These are phyloP conservation scores for Ammodytes marinus DNA, from an alignment of 2,113 vertebrate genomes.

Conservation along the genomic window DNA sequence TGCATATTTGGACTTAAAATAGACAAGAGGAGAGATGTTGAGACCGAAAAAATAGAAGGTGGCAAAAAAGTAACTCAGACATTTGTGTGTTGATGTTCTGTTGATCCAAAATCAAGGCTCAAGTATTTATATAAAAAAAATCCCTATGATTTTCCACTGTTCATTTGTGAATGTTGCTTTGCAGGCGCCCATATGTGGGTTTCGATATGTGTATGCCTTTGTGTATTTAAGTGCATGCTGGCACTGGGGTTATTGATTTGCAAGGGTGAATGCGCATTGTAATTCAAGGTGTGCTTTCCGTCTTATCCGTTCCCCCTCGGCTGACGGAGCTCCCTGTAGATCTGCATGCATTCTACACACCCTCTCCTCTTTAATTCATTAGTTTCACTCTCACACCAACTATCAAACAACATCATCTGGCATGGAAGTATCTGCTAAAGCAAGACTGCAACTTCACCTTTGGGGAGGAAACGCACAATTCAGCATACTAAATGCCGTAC, in stretches of 20 bases:
- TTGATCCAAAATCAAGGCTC: neutral
- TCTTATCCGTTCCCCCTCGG: constrained; percentile 58
- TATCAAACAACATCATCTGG: constrained; percentile 69
- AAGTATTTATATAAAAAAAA: constrained; percentile 16
- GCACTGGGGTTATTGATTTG: constrained; percentile 71
- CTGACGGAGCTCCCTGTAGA: constrained; percentile 59
- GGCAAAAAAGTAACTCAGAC: constrained; percentile 11
- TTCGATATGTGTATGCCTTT: constrained; percentile 15
- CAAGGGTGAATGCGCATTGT: constrained; percentile 61
- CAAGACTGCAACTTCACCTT: constrained; percentile 65
- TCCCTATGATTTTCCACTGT: constrained; percentile 18
- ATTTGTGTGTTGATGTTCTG: constrained; percentile 30
- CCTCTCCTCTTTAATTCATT: constrained; percentile 74
- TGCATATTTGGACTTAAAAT: constrained; percentile 65
- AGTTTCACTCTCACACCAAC: constrained; percentile 72
- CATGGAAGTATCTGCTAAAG: constrained; percentile 48
- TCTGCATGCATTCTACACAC: constrained; percentile 63
- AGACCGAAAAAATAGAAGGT: constrained; percentile 27
- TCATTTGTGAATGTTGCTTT: neutral
- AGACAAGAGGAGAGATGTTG: constrained; percentile 33
- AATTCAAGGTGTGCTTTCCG: constrained; percentile 75
- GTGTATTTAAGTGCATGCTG: constrained; percentile 46
- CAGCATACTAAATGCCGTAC: constrained; percentile 65
- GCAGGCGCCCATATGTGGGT: neutral
- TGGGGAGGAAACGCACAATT: constrained; percentile 49